phyloP scores from a whole-genome alignment of 2,797 vertebrate species.

The Rallus crepitans region DNA sequence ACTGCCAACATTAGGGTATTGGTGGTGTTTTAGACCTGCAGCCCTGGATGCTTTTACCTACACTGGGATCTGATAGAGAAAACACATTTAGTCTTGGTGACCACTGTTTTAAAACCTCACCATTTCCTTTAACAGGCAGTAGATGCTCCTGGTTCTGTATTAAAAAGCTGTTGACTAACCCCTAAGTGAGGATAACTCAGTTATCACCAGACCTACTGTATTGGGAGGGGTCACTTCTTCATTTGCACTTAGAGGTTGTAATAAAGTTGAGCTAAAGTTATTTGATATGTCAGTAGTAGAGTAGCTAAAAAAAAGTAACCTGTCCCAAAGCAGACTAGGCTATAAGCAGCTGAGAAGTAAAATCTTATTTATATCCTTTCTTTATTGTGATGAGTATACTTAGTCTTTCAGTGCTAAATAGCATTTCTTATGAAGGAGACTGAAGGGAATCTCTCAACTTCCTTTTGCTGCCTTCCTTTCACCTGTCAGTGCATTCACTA shows the following conservation, averaged over 20 bases:
- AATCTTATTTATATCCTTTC: background rate
- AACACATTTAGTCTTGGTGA: background rate
- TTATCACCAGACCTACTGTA: background rate
- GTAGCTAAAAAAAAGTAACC: background rate
- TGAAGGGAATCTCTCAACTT: background rate
- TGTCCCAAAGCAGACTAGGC: background rate
- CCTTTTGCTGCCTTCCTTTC: background rate
- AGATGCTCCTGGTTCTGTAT: background rate
- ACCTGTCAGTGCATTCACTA: background rate
- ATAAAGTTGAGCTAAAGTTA: background rate
- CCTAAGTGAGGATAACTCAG: background rate
- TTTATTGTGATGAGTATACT: background rate
- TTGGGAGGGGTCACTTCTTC: background rate
- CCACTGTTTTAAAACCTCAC: background rate
- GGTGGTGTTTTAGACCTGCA: background rate
- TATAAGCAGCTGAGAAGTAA: background rate
- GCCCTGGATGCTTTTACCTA: background rate
- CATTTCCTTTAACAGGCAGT: background rate
- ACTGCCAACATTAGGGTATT: background rate
- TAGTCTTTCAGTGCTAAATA: background rate
- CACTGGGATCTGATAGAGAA: background rate
- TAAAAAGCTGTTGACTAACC: background rate
- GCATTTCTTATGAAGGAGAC: background rate
- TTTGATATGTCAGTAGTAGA: background rate
- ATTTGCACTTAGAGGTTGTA: background rate